Conservation (phyloP, 1,140 invertebrate genomes). For the Thaumatotibia leucotreta region DNA sequence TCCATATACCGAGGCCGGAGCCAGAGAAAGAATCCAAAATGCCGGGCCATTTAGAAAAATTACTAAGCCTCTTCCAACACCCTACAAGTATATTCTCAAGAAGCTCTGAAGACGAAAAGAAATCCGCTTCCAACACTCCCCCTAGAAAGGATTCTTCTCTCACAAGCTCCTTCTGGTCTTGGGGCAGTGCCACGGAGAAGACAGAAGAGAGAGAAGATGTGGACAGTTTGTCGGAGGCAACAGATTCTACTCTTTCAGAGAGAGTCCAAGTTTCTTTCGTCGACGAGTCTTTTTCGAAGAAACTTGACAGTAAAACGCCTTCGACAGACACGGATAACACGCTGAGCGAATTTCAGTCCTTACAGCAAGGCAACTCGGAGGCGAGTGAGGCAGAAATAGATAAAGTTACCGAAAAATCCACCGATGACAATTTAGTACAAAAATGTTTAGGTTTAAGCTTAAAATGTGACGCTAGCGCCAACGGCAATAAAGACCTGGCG, state of each 20-base stretch:
- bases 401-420: constrained; percentile 63
- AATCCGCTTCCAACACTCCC: constrained; percentile 55
- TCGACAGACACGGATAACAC: constrained; percentile 68
- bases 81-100: constrained; percentile 75
- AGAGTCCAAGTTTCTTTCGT: constrained; percentile 64
- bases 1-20: constrained; percentile 56
- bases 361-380: constrained; percentile 23
- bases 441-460: constrained; percentile 70
- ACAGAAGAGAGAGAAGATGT: constrained; percentile 48
- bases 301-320: constrained; percentile 66
- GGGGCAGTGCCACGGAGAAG: constrained; percentile 55
- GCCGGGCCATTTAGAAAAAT: constrained; percentile 75
- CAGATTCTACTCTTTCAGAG: constrained; percentile 63
- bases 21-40: constrained; percentile 57
- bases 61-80: constrained; percentile 77
- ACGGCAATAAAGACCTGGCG: constrained; percentile 25
- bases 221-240: constrained; percentile 55
- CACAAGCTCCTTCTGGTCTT: constrained; percentile 70
- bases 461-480: constrained; percentile 39
- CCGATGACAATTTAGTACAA: constrained; percentile 73
- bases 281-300: constrained; percentile 65
- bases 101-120: constrained; percentile 53
- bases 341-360: constrained; percentile 60
- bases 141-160: constrained; percentile 66
- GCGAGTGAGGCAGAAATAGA: constrained; percentile 26